These are phyloP conservation scores for Neodontobutis hainanensis DNA, from an alignment of 2,113 vertebrate species.

Conservation along the genomic window DNA sequence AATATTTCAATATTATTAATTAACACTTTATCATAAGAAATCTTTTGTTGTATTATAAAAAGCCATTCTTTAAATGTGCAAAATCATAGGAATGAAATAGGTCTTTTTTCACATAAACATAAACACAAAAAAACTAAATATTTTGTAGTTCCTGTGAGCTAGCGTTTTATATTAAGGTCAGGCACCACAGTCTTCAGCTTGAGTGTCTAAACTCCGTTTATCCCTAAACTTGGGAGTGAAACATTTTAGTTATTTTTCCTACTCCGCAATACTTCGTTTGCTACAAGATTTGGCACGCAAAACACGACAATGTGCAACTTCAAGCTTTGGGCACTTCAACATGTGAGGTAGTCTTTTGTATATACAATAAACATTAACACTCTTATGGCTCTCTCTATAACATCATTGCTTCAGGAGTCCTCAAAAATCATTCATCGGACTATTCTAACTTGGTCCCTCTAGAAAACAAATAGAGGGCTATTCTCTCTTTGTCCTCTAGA, in stretches of 20 bases:
- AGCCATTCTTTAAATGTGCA: too few relatives aligned
- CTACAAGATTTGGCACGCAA: constrained; percentile 69
- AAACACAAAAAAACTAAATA: neutral
- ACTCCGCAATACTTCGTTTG: constrained; percentile 43
- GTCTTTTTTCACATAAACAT: too few relatives aligned
- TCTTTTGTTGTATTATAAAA: too few relatives aligned
- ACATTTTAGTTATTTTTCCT: constrained; percentile 6
- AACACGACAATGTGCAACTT: constrained; percentile 69
- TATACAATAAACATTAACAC: constrained; percentile 48
- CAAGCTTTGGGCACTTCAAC: constrained; percentile 76
- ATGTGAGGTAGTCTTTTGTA: constrained; percentile 78
- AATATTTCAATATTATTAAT: too few relatives aligned
- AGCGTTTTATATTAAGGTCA: neutral
- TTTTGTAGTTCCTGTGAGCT: neutral
- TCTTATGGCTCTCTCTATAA: constrained; percentile 48
- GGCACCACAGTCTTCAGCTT: neutral
- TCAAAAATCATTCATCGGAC: neutral
- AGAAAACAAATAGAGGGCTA: too few relatives aligned
- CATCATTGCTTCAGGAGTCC: constrained; percentile 39
- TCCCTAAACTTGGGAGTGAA: neutral
- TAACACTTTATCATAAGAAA: too few relatives aligned
- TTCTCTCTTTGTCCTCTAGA: constrained; percentile 29
- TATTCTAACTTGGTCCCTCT: too few relatives aligned
- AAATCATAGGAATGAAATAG: too few relatives aligned
- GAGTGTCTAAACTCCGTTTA: neutral